Conservation (phyloP, 2,888 invertebrate genomes). For the Tribolium freemani region DNA sequence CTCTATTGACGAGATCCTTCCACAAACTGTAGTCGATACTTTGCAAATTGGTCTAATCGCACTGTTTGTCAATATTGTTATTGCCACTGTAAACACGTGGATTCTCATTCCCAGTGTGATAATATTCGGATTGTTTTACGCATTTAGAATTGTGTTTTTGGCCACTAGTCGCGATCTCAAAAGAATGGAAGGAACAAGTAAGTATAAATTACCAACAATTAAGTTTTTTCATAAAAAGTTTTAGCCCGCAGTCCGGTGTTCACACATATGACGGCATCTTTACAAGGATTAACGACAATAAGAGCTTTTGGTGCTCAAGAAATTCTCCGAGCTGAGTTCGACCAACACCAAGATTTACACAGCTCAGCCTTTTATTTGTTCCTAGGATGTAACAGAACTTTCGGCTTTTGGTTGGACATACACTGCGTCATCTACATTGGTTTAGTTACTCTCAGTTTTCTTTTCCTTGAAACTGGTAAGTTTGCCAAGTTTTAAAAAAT, state of each 20-base stretch:
- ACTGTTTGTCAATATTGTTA: constrained; percentile 79
- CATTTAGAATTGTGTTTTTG: constrained; percentile 76
- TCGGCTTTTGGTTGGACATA: constrained; percentile 78
- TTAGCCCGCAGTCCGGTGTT: constrained; percentile 79
- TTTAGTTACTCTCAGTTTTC: constrained; percentile 74
- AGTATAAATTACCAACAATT: no score
- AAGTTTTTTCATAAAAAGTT: not conserved
- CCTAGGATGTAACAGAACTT: constrained; percentile 74
- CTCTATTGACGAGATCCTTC: constrained; percentile 71
- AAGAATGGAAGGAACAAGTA: constrained; percentile 71
- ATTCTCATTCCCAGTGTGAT: constrained; percentile 74
- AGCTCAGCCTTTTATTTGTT: constrained; percentile 81
- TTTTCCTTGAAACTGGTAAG: constrained; percentile 72
- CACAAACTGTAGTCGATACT: constrained; percentile 70
- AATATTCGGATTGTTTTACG: constrained; percentile 74
- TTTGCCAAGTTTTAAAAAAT: not conserved
- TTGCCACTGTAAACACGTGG: constrained; percentile 78
- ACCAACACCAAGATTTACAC: constrained; percentile 75
- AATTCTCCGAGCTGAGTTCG: constrained; percentile 74
- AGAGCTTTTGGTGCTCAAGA: constrained; percentile 77
- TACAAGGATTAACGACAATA: constrained; percentile 83
- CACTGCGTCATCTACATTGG: constrained; percentile 75
- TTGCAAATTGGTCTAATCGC: constrained; percentile 74
- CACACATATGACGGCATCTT: constrained; percentile 78
- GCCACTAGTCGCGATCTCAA: constrained; percentile 79